Conservation (phyloP, 2,888 invertebrate genomes). For the Drosophila histrio region DNA sequence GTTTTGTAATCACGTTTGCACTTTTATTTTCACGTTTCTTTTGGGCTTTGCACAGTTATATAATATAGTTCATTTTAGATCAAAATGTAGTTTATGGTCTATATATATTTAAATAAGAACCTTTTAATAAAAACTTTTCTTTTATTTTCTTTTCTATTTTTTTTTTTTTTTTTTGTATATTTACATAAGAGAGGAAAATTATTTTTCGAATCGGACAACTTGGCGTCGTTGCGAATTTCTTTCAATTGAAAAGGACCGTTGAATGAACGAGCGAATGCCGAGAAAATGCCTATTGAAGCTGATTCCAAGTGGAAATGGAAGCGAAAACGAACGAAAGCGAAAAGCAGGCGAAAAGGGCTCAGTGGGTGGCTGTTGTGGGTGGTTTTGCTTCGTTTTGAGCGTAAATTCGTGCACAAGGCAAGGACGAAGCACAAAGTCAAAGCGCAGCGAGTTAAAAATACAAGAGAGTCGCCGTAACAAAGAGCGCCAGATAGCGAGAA, state of each 20-base stretch:
- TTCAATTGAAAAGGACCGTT: constrained; percentile 39
- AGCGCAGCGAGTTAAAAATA: constrained; percentile 34
- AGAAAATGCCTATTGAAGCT: constrained; percentile 53
- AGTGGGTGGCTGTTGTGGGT: constrained; percentile 1
- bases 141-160: constrained; percentile 6
- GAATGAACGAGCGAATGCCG: constrained; percentile 45
- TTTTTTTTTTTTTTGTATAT: constrained; percentile 37
- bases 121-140: neutral
- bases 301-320: constrained; percentile 66
- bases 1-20: constrained; percentile 69
- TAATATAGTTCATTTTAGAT: constrained; percentile 35
- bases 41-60: constrained; percentile 52
- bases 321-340: constrained; percentile 68
- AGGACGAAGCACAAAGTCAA: constrained; percentile 75
- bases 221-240: constrained; percentile 45
- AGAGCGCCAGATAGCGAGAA: constrained; percentile 17
- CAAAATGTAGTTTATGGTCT: neutral
- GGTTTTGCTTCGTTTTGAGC: constrained; percentile 42
- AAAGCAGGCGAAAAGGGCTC: constrained; percentile 61
- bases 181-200: constrained; percentile 61
- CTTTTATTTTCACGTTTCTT: constrained; percentile 49
- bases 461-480: constrained; percentile 6
- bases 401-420: constrained; percentile 60
- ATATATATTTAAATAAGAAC: neutral
- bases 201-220: constrained; percentile 29